Conservation (phyloP, 2,888 invertebrate genomes). For the Meloe dianella region DNA sequence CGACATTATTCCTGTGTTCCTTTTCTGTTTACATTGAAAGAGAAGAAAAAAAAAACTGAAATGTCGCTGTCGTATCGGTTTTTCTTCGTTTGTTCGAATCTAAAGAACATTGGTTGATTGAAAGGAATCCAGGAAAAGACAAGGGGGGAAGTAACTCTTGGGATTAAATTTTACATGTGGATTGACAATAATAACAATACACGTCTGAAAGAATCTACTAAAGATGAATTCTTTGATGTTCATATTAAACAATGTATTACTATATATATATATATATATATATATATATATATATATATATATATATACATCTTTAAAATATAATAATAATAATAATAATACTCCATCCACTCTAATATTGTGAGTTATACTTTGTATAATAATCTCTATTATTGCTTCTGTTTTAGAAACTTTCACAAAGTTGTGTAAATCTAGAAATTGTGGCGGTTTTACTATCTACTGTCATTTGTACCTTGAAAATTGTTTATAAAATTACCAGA, state of each 20-base stretch:
- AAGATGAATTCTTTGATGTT: constrained; percentile 55
- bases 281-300: no score
- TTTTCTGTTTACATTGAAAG: constrained; percentile 53
- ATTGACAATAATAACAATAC: constrained; percentile 61
- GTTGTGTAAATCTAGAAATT: constrained; percentile 15
- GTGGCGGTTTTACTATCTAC: constrained; percentile 14
- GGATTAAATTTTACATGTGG: constrained; percentile 61
- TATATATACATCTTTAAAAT: constrained; percentile 10
- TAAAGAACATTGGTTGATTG: constrained; percentile 57
- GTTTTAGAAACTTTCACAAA: constrained; percentile 6
- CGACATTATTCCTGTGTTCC: constrained; percentile 54
- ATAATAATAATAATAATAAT: not conserved
- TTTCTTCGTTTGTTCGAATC: constrained; percentile 57
- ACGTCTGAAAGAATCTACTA: constrained; percentile 55
- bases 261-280: no score
- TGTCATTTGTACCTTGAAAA: constrained; percentile 32
- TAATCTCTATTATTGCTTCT: constrained; percentile 18
- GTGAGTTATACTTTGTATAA: constrained; percentile 19
- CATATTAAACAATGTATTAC: constrained; percentile 50
- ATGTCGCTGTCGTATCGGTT: not conserved
- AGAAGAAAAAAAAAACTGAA: not conserved
- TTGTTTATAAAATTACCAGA: constrained; percentile 32
- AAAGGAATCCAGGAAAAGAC: constrained; percentile 48
- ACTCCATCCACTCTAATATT: constrained; percentile 13
- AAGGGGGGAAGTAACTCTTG: constrained; percentile 48